Evolutionary conservation across 2,888 invertebrate genomes (phyloP), one percentile per base, ranked within the genome.

Genomic region (Polyploca ridens): DNA sequence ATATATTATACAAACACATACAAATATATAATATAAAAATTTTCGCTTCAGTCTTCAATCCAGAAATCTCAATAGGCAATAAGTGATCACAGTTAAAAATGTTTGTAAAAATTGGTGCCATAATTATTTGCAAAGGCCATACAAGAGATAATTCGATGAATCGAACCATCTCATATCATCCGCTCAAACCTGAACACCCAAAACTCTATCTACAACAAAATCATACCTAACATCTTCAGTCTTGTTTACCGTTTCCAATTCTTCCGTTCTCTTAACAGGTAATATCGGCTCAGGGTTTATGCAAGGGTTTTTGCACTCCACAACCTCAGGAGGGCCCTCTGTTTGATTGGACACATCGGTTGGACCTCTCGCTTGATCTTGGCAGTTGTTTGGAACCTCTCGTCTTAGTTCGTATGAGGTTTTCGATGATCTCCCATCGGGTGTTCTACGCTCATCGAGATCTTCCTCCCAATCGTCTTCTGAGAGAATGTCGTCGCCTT

Each of bases 181-280:
- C 81, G 77, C 77, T 83, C 95, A 98, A 84, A 98, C 97, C 94
- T 97, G 97, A 77, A 98, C 98, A 83, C 98, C 97, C 81, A 97
- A 95, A 68, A 96, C 96, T 88, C 97, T 95, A 91, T 97, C 97
- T 73, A 98, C 96, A 73, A 97, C 97, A 90, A 97, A 97, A 75
- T 97, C 97, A 90, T 96, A 97, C 86, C 96, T 96, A 81, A 95
- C 95, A 69, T 91, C 90, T 73, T 90, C 93, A 89, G 89, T 87
- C 90, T 92, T 91, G 69, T 91, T 72, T 92, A 95, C 85, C 63
- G 79, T 76, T 38, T 62, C 62, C 67, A 65, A 69, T 72, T 88
- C 86, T 71, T 87, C 85, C 54, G 75, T 82, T 59, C 74, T 77
- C 65, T 66, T 67, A 27, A 58, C 66, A 35, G 73, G 60, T 67